Conservation (phyloP, 2,113 vertebrate species). For the Albula goreensis region DNA sequence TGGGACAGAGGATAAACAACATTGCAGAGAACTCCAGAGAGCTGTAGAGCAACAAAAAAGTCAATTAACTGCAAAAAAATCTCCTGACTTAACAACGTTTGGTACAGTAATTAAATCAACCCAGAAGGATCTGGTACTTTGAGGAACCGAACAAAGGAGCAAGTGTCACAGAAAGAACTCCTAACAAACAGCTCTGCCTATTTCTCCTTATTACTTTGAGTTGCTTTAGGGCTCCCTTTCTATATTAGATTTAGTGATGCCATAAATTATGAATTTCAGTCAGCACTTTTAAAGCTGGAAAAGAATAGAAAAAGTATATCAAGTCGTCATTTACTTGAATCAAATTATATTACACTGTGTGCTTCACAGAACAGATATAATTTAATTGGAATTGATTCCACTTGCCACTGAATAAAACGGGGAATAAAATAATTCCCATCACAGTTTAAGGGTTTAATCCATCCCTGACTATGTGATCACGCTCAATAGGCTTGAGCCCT, state of each 20-base stretch:
- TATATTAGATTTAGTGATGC: constrained; percentile 41
- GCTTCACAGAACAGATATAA: constrained; percentile 41
- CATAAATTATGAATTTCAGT: constrained; percentile 35
- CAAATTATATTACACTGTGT: constrained; percentile 43
- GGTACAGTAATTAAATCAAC: no score
- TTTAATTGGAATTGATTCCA: constrained; percentile 36
- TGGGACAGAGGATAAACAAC: constrained; percentile 55
- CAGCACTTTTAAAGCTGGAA: constrained; percentile 29
- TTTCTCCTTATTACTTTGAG: constrained; percentile 43
- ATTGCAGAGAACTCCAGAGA: constrained; percentile 45
- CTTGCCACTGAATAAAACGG: constrained; percentile 21
- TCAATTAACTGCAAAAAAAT: no score
- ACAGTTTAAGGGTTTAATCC: background rate
- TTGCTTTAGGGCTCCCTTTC: constrained; percentile 42
- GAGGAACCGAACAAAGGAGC: background rate
- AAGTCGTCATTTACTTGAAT: constrained; percentile 40
- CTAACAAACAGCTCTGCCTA: constrained; percentile 59
- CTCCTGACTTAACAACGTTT: no score
- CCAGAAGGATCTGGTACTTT: no score
- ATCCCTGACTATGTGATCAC: constrained; percentile 14
- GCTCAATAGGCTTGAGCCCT: constrained; percentile 29
- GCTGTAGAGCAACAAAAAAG: constrained; percentile 34
- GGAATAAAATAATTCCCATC: constrained; percentile 37
- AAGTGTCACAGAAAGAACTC: constrained; percentile 56
- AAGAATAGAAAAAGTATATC: constrained; percentile 21